phyloP scores from a whole-genome alignment of 2,113 vertebrate species.

The Malurus cyaneus region DNA sequence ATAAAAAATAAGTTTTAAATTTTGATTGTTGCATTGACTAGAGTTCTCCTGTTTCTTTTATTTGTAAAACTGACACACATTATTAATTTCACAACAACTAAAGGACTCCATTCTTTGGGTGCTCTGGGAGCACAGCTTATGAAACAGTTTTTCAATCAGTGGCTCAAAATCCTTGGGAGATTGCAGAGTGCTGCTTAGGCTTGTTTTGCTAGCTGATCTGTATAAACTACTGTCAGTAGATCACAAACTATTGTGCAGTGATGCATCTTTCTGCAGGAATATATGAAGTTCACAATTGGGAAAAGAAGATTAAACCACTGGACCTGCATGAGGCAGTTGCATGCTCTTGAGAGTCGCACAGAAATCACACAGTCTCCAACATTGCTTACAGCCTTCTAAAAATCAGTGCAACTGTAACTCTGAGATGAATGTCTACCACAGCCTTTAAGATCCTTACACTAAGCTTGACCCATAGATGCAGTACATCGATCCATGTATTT shows the following conservation, averaged over 20 bases:
- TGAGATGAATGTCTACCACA: neutral
- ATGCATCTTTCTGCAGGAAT: neutral
- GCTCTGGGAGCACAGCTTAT: neutral
- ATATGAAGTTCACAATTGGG: neutral
- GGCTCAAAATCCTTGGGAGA: neutral
- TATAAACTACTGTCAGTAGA: neutral
- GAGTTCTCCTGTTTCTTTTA: neutral
- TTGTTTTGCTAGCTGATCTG: neutral
- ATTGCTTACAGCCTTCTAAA: neutral
- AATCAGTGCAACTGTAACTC: neutral
- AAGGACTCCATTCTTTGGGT: neutral
- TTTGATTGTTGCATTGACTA: neutral
- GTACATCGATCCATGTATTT: neutral
- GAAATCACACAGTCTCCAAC: neutral
- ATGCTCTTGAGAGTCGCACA: neutral
- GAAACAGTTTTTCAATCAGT: neutral
- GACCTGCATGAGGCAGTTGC: neutral
- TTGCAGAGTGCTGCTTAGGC: neutral
- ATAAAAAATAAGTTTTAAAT: neutral
- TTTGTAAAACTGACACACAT: neutral
- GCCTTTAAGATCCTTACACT: neutral
- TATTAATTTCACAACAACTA: neutral
- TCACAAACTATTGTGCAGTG: neutral
- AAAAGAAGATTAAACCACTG: neutral
- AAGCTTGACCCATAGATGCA: neutral